Conservation (phyloP, 2,888 invertebrate genomes). For the Unio pictorum region DNA sequence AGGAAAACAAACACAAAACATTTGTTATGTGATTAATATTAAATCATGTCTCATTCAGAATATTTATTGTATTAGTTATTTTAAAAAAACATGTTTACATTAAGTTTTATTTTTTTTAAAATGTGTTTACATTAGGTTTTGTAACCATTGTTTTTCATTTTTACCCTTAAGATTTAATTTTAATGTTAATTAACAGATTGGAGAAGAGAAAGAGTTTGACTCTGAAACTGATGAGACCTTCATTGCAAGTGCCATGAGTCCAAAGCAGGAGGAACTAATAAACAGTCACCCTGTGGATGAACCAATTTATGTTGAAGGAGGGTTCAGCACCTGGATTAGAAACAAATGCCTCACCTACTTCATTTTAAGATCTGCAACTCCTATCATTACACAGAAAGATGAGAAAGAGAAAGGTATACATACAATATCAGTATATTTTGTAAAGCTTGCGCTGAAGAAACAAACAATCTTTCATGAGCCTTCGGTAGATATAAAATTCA, state of each 20-base stretch:
- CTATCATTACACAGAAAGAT: too few species aligned
- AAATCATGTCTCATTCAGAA: too few species aligned
- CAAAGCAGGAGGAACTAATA: slow-evolving; percentile 81
- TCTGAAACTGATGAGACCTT: slow-evolving; percentile 85
- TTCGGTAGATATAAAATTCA: too few species aligned
- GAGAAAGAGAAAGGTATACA: too few species aligned
- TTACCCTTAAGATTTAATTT: slow-evolving; percentile 5
- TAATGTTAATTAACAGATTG: slow-evolving; percentile 73
- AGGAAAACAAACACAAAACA: neutral
- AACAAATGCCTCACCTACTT: slow-evolving; percentile 87
- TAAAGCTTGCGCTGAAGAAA: too few species aligned
- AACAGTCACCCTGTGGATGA: slow-evolving; percentile 76
- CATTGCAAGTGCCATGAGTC: slow-evolving; percentile 91
- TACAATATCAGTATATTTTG: too few species aligned
- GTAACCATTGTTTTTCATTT: neutral
- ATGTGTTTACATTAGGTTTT: neutral
- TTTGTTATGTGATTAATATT: too few species aligned
- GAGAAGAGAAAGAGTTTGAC: slow-evolving; percentile 80
- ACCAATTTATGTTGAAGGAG: slow-evolving; percentile 88
- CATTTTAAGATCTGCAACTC: slow-evolving; percentile 82
- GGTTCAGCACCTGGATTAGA: slow-evolving; percentile 85
- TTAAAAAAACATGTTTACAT: neutral
- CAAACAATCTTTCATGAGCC: too few species aligned
- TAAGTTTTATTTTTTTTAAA: too few species aligned
- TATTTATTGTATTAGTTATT: too few species aligned